Evolutionary conservation across 2,888 invertebrate genomes (phyloP).

Genomic region (Drosophila anomalata): DNA sequence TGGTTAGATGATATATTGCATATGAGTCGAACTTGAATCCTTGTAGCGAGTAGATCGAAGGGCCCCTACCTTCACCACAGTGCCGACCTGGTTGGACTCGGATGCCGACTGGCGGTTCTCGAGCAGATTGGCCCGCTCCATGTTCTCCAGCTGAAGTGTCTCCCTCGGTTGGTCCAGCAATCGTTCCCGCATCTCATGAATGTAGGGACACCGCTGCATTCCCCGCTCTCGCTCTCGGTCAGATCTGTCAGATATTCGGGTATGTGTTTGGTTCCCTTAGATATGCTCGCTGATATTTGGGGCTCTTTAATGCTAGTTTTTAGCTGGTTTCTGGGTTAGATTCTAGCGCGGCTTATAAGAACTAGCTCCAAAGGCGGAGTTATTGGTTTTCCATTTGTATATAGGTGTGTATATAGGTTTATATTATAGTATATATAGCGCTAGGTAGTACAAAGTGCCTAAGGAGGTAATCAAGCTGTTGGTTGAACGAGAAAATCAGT

Average conservation of each 20-base stretch:
- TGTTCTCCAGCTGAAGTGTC: constrained; percentile 87
- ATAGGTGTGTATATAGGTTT: constrained; percentile 23
- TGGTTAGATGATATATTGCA: constrained; percentile 56
- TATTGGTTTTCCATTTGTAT: constrained; percentile 41
- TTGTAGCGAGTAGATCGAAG: constrained; percentile 82
- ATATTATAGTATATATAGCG: neutral
- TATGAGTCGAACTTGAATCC: constrained; percentile 69
- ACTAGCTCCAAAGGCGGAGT: constrained; percentile 6
- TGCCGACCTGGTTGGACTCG: constrained; percentile 91
- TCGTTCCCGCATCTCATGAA: constrained; percentile 97
- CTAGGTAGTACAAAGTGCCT: constrained; percentile 34
- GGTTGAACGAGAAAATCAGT: constrained; percentile 72
- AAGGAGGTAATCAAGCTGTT: constrained; percentile 28
- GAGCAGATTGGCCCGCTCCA: constrained; percentile 85
- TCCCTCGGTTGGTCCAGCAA: constrained; percentile 89
- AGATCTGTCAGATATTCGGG: constrained; percentile 10
- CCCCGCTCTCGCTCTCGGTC: constrained; percentile 51
- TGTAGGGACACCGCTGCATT: constrained; percentile 91
- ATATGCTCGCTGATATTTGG: neutral
- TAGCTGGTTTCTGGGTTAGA: neutral
- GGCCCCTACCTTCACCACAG: constrained; percentile 93
- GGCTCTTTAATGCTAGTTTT: neutral
- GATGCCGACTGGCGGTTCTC: constrained; percentile 84
- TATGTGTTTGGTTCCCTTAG: neutral
- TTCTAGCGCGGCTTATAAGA: constrained; percentile 10